Percentiles rank a stretch among this genome's conserved stretches.
phyloP scores from a whole-genome alignment of 2,113 vertebrate genomes.

The Hemiscyllium ocellatum region DNA sequence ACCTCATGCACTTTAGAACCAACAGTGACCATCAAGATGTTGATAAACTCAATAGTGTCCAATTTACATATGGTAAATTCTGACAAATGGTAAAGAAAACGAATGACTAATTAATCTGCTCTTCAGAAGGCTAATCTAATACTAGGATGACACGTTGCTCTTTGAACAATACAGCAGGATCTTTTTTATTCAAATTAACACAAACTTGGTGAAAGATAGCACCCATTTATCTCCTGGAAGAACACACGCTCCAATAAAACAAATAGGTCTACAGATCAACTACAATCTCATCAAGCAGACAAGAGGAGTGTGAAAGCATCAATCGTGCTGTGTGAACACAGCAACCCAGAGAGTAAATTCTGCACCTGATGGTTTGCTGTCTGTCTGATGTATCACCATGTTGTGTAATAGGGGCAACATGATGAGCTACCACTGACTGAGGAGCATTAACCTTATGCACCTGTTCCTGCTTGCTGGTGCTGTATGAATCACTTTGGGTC shows the following conservation, averaged over 20 bases:
- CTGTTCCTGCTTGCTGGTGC: not conserved
- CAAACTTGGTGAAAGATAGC: not conserved
- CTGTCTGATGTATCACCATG: not conserved
- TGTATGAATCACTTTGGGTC: not conserved
- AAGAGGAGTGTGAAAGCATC: not conserved
- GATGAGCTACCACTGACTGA: not conserved
- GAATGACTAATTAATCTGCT: not conserved
- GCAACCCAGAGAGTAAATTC: not conserved
- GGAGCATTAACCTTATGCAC: not conserved
- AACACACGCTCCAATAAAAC: not conserved
- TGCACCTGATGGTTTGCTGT: not conserved
- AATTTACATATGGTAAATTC: not conserved
- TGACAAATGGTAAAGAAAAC: not conserved
- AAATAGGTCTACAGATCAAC: not conserved
- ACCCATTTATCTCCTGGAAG: not conserved
- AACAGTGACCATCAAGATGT: not conserved
- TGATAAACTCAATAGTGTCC: not conserved
- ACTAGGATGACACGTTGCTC: not conserved
- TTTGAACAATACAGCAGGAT: not conserved
- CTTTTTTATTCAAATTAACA: not conserved
- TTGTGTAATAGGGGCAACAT: not conserved
- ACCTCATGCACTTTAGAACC: not conserved
- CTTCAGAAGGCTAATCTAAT: not conserved
- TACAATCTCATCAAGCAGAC: not conserved
- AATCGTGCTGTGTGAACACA: not conserved